A percentile compares a stretch with the other conserved stretches of the same genome.
These are phyloP conservation scores for Orientallactaga bullata DNA, from an alignment of 2,113 vertebrate species.

Conservation along the genomic window DNA sequence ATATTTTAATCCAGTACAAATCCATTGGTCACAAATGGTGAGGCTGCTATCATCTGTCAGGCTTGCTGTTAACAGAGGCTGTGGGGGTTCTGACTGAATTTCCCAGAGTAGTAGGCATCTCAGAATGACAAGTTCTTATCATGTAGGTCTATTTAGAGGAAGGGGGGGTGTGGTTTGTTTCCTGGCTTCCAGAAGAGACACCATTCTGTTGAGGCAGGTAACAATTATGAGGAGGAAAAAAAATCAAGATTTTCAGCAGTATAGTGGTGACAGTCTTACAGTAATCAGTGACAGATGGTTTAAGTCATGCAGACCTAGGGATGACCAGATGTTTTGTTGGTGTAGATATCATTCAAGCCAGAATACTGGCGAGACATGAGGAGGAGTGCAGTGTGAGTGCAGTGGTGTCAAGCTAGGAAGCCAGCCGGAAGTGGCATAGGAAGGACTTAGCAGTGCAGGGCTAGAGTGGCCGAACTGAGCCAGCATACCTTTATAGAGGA, in stretches of 20 bases:
- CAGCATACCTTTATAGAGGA: neutral
- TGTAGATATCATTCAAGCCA: slow-evolving; percentile 15
- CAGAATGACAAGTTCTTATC: neutral
- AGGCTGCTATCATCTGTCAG: slow-evolving; percentile 4
- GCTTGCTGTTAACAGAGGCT: neutral
- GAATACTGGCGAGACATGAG: slow-evolving; percentile 20
- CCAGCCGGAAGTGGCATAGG: neutral
- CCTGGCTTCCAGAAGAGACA: slow-evolving; percentile 39
- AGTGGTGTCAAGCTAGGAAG: slow-evolving; percentile 32
- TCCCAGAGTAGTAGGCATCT: slow-evolving; percentile 1
- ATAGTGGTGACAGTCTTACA: neutral
- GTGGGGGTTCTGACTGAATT: slow-evolving; percentile 23
- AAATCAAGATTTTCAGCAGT: slow-evolving; percentile 11
- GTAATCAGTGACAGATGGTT: neutral
- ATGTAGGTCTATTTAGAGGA: slow-evolving; percentile 32
- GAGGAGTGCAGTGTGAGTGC: neutral
- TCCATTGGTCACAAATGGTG: neutral
- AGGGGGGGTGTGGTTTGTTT: neutral
- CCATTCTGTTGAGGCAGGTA: slow-evolving; percentile 35
- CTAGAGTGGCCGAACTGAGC: neutral
- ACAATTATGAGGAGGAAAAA: neutral
- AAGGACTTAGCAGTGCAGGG: neutral
- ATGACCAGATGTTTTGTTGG: neutral
- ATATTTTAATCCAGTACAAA: slow-evolving; percentile 50
- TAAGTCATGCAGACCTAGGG: slow-evolving; percentile 43